Evolutionary conservation across 2,888 invertebrate species (phyloP).

Genomic region (Xylota sylvarum): DNA sequence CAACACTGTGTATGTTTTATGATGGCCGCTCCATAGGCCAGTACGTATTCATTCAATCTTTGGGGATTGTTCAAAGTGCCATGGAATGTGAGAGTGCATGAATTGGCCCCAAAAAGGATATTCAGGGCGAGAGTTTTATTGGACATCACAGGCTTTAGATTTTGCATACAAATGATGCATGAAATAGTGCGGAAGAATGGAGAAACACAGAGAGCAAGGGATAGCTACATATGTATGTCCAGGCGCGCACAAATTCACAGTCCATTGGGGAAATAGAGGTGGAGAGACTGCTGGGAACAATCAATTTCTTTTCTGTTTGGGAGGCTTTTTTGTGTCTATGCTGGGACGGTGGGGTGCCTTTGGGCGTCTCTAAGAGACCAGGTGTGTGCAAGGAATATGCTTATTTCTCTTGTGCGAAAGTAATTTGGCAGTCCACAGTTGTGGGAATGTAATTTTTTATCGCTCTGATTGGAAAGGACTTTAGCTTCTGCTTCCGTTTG

Average conservation of each 20-base stretch:
- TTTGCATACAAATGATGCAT: constrained; percentile 77
- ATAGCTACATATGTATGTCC: constrained; percentile 23
- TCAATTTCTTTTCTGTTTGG: constrained; percentile 60
- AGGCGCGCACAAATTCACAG: constrained; percentile 59
- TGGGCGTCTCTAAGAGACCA: constrained; percentile 34
- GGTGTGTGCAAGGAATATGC: constrained; percentile 62
- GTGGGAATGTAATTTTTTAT: constrained; percentile 61
- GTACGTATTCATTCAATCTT: constrained; percentile 55
- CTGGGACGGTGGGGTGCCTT: constrained; percentile 20
- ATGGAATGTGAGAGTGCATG: constrained; percentile 72
- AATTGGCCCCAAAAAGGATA: constrained; percentile 59
- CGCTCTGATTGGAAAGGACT: constrained; percentile 64
- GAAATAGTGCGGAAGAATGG: constrained; percentile 70
- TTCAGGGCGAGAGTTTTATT: constrained; percentile 70
- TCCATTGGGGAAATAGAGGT: constrained; percentile 42
- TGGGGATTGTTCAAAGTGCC: constrained; percentile 67
- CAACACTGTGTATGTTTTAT: constrained; percentile 12
- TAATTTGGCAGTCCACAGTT: constrained; percentile 67
- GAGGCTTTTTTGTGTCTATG: constrained; percentile 34
- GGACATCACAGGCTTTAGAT: constrained; percentile 72
- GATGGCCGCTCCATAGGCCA: constrained; percentile 10
- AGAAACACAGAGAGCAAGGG: background rate
- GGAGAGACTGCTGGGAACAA: constrained; percentile 53
- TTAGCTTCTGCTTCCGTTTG: constrained; percentile 44
- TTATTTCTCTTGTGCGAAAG: constrained; percentile 39